Base-by-base conservation (phyloP, 2,888 invertebrate genomes). In the Zaprionus bogoriensis region DNA sequence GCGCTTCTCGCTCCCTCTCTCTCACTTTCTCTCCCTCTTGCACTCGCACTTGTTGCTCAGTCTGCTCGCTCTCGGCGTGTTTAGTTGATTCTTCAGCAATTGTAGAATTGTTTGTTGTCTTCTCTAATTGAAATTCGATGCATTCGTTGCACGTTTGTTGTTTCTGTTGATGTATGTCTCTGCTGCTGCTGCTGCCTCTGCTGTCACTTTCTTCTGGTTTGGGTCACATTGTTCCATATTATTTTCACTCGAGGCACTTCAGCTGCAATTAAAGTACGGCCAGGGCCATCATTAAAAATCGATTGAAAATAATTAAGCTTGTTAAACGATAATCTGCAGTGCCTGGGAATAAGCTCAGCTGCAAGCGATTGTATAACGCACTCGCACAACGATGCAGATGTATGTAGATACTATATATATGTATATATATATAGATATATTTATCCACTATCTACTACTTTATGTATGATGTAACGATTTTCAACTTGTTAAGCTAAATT, bases 221-320 rank as follows among this genome's bases (percentile, higher is more conserved):
- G 50, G 51, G 62, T 74, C 58, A 74, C 74, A 74, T 73, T 66
- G 69, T 48, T 73, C 62, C 66, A 63, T 38, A 41, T 39, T 25
- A 41, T n/a, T 32, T 36, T 62, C 45, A 50, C 48, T 50, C 55
- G 59, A 71, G 63, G 72, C 71, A 48, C 72, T 57, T 39, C 32
- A 63, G 55, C 71, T 71, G 72, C 38, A 71, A 71, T 67, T 46
- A 55, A 52, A 39, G 23, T 32, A 32, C 2, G 10, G 27, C 41
- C 14, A 36, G 12, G 17, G 30, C 19, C 9, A 46, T 32, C 25
- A 67, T 57, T 58, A 58, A 48, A 62, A 48, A 71, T 61, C 47
- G 54, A 66, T 61, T 58, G 39, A 54, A 36, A 53, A 19, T 41
- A 59, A 64, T 59, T 58, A 28, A 27, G 41, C 22, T 45, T 30